Evolutionary conservation across 2,888 invertebrate species (phyloP).

Genomic region (Nyleta sp.): DNA sequence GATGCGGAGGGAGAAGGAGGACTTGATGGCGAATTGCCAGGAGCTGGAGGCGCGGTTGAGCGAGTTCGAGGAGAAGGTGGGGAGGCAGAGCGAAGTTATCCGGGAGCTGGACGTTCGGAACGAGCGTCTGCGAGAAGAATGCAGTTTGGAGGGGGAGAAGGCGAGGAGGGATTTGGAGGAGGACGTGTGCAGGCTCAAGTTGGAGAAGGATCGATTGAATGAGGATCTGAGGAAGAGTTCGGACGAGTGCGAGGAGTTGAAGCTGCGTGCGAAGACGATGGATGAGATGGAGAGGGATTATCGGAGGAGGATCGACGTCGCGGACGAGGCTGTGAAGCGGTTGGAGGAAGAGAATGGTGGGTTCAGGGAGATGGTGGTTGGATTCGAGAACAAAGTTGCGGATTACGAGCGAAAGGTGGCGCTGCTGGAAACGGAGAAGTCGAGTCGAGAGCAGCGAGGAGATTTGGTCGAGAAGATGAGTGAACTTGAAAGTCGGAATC

Average conservation of each 20-base stretch:
- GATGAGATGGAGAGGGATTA: slow-evolving; percentile 8
- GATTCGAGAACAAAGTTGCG: neutral
- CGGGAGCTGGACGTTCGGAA: neutral
- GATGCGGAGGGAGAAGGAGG: slow-evolving; percentile 53
- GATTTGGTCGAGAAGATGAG: neutral
- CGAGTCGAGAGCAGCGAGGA: neutral
- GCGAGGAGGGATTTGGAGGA: neutral
- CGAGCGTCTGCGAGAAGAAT: slow-evolving; percentile 9
- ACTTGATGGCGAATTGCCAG: slow-evolving; percentile 10
- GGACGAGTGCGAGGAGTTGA: slow-evolving; percentile 18
- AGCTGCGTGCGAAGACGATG: neutral
- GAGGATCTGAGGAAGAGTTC: slow-evolving; percentile 4
- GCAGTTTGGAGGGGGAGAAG: too few relatives aligned
- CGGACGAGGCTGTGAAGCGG: neutral
- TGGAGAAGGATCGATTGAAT: slow-evolving; percentile 23
- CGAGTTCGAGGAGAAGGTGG: neutral
- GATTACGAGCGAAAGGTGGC: neutral
- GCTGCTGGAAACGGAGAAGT: neutral
- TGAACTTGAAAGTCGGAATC: slow-evolving; percentile 12
- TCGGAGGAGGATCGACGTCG: neutral
- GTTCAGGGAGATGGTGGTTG: neutral
- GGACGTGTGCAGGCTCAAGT: slow-evolving; percentile 7
- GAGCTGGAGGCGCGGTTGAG: slow-evolving; percentile 20
- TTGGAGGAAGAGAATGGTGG: neutral
- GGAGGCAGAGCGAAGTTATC: slow-evolving; percentile 17